Conservation (phyloP, 2,113 vertebrate genomes). For the Mystacornis crossleyi region DNA sequence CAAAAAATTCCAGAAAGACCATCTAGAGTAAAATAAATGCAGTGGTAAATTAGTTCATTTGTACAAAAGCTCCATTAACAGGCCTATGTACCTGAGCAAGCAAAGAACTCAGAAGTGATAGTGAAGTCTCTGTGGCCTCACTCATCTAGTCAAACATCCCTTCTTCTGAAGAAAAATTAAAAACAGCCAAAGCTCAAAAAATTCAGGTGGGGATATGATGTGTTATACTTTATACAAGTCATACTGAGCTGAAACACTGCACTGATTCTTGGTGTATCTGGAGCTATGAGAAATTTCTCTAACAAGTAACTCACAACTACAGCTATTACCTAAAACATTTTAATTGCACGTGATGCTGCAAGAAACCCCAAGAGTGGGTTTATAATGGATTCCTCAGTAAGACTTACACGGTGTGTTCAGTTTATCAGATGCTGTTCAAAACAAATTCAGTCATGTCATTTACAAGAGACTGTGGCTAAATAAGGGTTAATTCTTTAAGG, state of each 20-base stretch:
- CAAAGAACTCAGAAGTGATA: background rate
- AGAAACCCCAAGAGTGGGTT: background rate
- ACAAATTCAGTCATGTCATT: background rate
- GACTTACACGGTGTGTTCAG: background rate
- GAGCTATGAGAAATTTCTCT: background rate
- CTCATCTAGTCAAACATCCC: background rate
- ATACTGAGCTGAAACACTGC: background rate
- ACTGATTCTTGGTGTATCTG: background rate
- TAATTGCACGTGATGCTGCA: background rate
- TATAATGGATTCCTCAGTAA: background rate
- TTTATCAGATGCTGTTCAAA: background rate
- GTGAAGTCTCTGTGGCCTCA: background rate
- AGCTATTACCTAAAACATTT: background rate
- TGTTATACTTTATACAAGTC: background rate
- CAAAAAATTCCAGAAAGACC: constrained; percentile 92
- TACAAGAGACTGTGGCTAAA: background rate
- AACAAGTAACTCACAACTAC: background rate
- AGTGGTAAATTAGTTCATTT: background rate
- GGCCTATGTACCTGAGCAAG: background rate
- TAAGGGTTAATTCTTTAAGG: background rate
- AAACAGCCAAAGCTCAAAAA: background rate
- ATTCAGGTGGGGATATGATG: background rate
- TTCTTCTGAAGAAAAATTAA: background rate
- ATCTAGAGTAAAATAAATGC: constrained; percentile 75
- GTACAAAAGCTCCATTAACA: background rate